Evolutionary conservation across 2,888 invertebrate genomes (phyloP).

Genomic region (Agrochola macilenta): DNA sequence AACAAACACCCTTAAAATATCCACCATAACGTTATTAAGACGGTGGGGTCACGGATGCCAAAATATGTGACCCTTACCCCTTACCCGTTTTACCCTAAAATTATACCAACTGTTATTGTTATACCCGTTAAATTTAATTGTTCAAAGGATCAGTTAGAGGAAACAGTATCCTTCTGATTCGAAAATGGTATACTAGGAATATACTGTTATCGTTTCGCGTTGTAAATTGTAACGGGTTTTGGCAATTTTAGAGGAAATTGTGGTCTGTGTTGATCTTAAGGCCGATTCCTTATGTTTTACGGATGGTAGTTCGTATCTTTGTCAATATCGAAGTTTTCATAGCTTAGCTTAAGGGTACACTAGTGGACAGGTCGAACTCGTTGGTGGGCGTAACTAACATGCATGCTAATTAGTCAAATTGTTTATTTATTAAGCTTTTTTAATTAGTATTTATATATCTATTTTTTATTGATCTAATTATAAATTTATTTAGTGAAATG

Average conservation of each 20-base stretch:
- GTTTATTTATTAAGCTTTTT: no score
- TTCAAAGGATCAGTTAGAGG: slow-evolving; percentile 56
- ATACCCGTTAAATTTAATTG: slow-evolving; percentile 70
- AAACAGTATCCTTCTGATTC: slow-evolving; percentile 58
- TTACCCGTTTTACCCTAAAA: slow-evolving; percentile 66
- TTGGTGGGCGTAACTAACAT: no score
- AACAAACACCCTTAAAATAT: slow-evolving; percentile 49
- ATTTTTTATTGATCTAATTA: no score
- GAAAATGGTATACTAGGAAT: slow-evolving; percentile 55
- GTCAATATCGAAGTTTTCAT: no score
- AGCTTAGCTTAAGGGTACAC: background rate
- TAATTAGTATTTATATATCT: no score
- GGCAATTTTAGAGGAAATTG: background rate
- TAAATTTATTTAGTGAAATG: no score
- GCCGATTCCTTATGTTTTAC: background rate
- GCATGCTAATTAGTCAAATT: no score
- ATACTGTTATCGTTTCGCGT: slow-evolving; percentile 37
- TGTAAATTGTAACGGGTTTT: slow-evolving; percentile 45
- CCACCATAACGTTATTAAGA: slow-evolving; percentile 59
- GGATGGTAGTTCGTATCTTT: background rate
- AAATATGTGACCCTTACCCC: slow-evolving; percentile 65
- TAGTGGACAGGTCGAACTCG: no score
- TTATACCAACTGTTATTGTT: slow-evolving; percentile 71
- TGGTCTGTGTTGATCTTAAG: background rate
- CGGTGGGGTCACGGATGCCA: slow-evolving; percentile 64